phyloP scores from a whole-genome alignment of 2,888 invertebrate species.

The Artemia sinica region DNA sequence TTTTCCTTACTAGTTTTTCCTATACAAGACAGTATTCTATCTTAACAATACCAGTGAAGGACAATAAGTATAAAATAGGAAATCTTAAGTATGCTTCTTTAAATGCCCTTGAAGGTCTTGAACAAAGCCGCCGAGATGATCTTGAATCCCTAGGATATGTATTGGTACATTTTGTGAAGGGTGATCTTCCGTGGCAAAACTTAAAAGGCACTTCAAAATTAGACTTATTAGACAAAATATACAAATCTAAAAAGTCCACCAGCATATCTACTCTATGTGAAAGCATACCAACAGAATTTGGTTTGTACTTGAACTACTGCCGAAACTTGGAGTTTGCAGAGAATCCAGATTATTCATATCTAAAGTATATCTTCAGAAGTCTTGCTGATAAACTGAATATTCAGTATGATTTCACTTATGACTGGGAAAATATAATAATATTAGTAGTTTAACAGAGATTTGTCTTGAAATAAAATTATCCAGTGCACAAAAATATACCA shows the following conservation, averaged over 20 bases:
- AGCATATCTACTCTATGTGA: background rate
- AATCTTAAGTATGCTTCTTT: slow-evolving; percentile 95
- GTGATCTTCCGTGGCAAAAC: slow-evolving; percentile 91
- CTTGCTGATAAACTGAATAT: too few species aligned
- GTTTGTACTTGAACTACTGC: too few species aligned
- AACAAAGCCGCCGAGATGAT: slow-evolving; percentile 91
- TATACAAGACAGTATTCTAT: slow-evolving; percentile 29
- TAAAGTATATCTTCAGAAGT: too few species aligned
- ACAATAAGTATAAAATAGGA: slow-evolving; percentile 75
- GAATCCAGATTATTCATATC: too few species aligned
- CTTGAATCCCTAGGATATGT: slow-evolving; percentile 99
- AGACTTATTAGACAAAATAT: background rate
- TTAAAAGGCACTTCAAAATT: slow-evolving; percentile 38
- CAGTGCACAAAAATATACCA: too few species aligned
- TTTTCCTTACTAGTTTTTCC: slow-evolving; percentile 2
- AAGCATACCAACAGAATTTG: too few species aligned
- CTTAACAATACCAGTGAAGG: too few species aligned
- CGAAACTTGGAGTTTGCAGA: too few species aligned
- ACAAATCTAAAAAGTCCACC: background rate
- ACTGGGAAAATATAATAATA: too few species aligned
- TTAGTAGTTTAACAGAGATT: too few species aligned
- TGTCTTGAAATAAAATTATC: too few species aligned
- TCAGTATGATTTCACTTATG: too few species aligned
- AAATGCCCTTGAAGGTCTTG: slow-evolving; percentile 96
- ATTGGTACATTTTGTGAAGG: slow-evolving; percentile 89